Evolutionary conservation across 2,888 invertebrate genomes (phyloP), one percentile per base, ranked within the genome.

Genomic region (Callyntrura guangdongensis): DNA sequence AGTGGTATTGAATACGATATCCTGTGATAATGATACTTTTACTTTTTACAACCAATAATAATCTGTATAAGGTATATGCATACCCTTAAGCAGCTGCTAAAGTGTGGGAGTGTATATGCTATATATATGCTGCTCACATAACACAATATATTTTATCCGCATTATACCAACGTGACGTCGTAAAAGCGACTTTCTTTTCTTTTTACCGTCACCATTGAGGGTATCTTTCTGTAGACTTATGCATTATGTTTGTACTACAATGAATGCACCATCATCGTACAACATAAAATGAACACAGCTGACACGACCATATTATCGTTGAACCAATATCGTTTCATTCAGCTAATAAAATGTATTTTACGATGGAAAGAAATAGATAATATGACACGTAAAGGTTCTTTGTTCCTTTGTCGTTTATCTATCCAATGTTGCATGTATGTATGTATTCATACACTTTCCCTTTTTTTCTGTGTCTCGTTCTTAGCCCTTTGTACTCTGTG

Each of bases 341-440:
- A 89, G 89, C 84, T 84, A 89, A 89, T 89, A 89, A 89, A 89
- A 89, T 84, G 89, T 89, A 84, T 84, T 89, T 89, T 84, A 89
- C 74, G 84, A 84, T 59, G 9, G 56, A 56, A 67, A 83, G 49
- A 61, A 53, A 89, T 27, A 53, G 69, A 61, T 53, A 69, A 22
- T 53, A 47, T 45, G 20, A 6, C n/a, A 79, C 8, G 56, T 11
- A 36, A 56, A 36, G 56, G 14, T 20, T 79, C 17, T 47, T 47
- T 47, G 17, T 47, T 25, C 20, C 53, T 25, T 9, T 14, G n/a
- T 20, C 12, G 12, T 47, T 64, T 64, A 47, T 64, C 53, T 84
- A 69, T 84, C 49, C 36, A 6, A 36, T 36, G 36, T 36, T 6
- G 36, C 6, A 36, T 36, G 6, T 53, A 11, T 17, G n/a, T 61